Conservation (phyloP, 2,797 vertebrate species). For the Muraenolepis orangiensis region DNA sequence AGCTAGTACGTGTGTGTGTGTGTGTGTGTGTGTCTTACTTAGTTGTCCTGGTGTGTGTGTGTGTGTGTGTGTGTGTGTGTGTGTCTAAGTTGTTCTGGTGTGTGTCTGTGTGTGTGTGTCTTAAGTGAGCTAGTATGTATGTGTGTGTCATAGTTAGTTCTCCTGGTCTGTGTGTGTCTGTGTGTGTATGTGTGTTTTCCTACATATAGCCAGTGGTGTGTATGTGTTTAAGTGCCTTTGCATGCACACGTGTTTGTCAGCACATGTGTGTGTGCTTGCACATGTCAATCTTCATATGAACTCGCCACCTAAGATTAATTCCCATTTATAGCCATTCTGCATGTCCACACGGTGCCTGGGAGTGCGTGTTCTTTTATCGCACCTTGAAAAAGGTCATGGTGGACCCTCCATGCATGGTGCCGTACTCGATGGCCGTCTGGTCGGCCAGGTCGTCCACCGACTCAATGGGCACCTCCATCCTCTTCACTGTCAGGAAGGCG, state of each 20-base stretch:
- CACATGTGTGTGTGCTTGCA: background rate
- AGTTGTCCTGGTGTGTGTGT: too few species aligned
- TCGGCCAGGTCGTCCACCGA: slow-evolving; percentile 97
- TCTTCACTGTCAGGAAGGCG: slow-evolving; percentile 95
- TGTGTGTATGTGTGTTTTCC: background rate
- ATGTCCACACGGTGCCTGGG: background rate
- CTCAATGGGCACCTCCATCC: slow-evolving; percentile 98
- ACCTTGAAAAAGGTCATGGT: slow-evolving; percentile 99
- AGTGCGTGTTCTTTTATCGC: background rate
- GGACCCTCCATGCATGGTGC: slow-evolving; percentile 96
- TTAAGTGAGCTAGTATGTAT: too few species aligned
- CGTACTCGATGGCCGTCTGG: slow-evolving; percentile 96
- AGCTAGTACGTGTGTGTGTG: too few species aligned
- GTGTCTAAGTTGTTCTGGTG: too few species aligned
- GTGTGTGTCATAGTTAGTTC: too few species aligned
- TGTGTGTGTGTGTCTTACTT: too few species aligned
- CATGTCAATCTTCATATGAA: background rate
- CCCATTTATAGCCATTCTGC: background rate
- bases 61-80: background rate
- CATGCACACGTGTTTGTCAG: too few species aligned
- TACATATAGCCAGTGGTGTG: too few species aligned
- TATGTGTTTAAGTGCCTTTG: background rate
- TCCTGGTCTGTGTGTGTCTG: too few species aligned
- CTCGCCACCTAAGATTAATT: background rate
- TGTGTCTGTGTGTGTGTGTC: too few species aligned